A percentile compares a stretch with the other conserved stretches of the same genome.
Evolutionary conservation across 53 echinoderm and acorn worm genomes (phyloP).

Genomic region (Stichopus horrens): DNA sequence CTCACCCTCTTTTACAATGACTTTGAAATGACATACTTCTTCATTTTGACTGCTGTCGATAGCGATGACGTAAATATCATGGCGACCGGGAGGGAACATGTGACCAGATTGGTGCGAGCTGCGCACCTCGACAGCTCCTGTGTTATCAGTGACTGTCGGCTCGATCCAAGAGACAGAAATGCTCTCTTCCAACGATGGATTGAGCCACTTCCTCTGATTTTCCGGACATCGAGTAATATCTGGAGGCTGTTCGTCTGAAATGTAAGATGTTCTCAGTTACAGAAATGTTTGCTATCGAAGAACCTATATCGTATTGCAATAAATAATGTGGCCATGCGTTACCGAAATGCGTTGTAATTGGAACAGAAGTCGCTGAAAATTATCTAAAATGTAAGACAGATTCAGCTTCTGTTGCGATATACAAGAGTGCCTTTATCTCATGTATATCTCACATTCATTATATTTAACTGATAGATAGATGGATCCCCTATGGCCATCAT

Average conservation of each 20-base stretch:
- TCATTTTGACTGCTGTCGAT: background rate
- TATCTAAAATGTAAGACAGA: too few relatives aligned
- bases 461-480: too few relatives aligned
- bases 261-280: too few relatives aligned
- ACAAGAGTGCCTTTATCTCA: too few relatives aligned
- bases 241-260: conserved; percentile 8
- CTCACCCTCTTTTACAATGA: conserved; percentile 13
- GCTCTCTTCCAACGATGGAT: background rate
- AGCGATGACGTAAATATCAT: background rate
- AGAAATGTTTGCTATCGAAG: too few relatives aligned
- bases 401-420: too few relatives aligned
- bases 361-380: too few relatives aligned
- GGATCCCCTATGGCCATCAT: too few relatives aligned
- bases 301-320: too few relatives aligned
- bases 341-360: too few relatives aligned
- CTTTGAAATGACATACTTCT: background rate
- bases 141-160: background rate
- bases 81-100: background rate
- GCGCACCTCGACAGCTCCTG: background rate
- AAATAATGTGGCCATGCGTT: too few relatives aligned
- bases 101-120: conserved; percentile 14
- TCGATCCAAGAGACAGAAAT: background rate
- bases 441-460: too few relatives aligned
- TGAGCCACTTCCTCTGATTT: background rate
- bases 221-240: background rate